A percentile compares a stretch with the other conserved stretches of the same genome.
phyloP scores from a whole-genome alignment of 1,140 invertebrate genomes.

The Lerema accius region DNA sequence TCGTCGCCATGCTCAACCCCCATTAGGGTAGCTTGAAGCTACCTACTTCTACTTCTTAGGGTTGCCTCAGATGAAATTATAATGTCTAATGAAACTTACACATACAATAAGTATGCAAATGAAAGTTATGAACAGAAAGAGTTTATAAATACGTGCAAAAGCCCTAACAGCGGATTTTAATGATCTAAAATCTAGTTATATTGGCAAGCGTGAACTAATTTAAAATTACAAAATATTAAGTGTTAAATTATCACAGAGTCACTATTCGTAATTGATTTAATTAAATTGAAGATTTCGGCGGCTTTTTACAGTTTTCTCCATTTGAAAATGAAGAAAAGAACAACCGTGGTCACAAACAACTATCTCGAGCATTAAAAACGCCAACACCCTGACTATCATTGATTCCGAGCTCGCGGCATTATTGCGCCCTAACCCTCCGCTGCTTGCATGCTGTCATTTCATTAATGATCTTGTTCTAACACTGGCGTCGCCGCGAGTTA shows the following conservation, averaged over 20 bases:
- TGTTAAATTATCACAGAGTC: too few relatives aligned
- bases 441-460: constrained; percentile 18
- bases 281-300: too few relatives aligned
- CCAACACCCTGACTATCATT: constrained; percentile 22
- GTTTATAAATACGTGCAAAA: too few relatives aligned
- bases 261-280: too few relatives aligned
- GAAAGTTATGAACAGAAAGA: too few relatives aligned
- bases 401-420: background rate
- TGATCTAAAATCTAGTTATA: too few relatives aligned
- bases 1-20: constrained; percentile 43
- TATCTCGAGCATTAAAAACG: constrained; percentile 8
- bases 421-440: constrained; percentile 9
- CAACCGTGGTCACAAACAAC: background rate
- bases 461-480: constrained; percentile 24
- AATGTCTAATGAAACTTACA: too few relatives aligned
- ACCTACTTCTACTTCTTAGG: constrained; percentile 25
- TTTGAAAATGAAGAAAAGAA: background rate
- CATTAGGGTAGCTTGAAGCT: constrained; percentile 37
- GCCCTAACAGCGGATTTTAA: too few relatives aligned
- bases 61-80: constrained; percentile 7
- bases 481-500: constrained; percentile 6
- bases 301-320: too few relatives aligned
- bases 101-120: too few relatives aligned
- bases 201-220: too few relatives aligned
- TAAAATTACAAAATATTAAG: too few relatives aligned